Evolutionary conservation across 2,113 vertebrate species (phyloP).

Genomic region (Callopanchax toddi): DNA sequence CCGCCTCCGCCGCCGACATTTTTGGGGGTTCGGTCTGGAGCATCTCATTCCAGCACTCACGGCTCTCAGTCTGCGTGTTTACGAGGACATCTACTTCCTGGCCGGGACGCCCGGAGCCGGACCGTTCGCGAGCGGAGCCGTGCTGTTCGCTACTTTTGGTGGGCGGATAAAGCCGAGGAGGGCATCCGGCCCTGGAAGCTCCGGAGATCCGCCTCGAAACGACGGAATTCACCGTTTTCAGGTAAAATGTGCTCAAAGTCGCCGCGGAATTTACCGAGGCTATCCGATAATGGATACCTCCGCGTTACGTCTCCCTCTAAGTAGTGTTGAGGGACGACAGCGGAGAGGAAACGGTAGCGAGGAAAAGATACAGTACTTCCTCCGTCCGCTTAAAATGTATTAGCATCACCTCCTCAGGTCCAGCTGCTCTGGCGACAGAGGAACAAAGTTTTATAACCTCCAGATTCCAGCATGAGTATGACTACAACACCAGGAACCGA

Average conservation of each 20-base stretch:
- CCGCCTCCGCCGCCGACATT: constrained; percentile 37
- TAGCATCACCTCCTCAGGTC: not conserved
- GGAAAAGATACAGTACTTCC: constrained; percentile 4
- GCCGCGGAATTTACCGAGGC: rapidly evolving
- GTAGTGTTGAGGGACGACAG: constrained; percentile 35
- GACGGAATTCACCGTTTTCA: constrained; percentile 65
- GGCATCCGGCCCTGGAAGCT: constrained; percentile 79
- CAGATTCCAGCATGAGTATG: too few relatives aligned
- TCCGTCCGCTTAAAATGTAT: not conserved
- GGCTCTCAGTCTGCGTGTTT: not conserved
- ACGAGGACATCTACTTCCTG: constrained; percentile 38
- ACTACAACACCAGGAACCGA: too few relatives aligned
- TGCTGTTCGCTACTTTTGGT: constrained; percentile 43
- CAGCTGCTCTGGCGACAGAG: too few relatives aligned
- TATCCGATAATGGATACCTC: constrained; percentile 36
- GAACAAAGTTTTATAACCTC: too few relatives aligned
- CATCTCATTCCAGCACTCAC: not conserved
- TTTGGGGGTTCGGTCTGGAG: constrained; percentile 26
- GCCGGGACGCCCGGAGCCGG: constrained; percentile 10
- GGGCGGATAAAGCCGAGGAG: constrained; percentile 72
- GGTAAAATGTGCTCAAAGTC: constrained; percentile 55
- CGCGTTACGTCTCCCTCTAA: not conserved
- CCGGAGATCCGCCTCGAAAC: constrained; percentile 64
- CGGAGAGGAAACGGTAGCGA: constrained; percentile 38
- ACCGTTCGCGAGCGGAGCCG: constrained; percentile 14